Base-by-base conservation (phyloP, 2,888 invertebrate genomes). In the Lithosia quadra region DNA sequence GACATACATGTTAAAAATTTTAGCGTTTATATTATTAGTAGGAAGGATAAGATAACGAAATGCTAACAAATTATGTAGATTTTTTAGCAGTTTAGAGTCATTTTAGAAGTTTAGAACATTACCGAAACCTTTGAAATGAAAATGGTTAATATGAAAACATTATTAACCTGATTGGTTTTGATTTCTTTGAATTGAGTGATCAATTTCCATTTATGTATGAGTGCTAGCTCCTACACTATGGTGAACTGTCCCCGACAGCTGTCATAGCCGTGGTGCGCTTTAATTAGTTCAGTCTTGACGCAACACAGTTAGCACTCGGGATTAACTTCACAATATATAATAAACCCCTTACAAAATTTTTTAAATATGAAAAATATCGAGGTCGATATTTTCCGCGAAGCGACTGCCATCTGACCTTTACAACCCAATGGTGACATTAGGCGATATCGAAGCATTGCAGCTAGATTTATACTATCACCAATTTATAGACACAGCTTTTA, bases 181-280 rank as follows among this genome's bases (percentile, higher is more conserved):
- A 18, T 18, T 43, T n/a, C 3, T 49, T 49, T 18, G 18, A 18
- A 7, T 43, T n/a, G n/a, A 49, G n/a, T 15, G 56, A 28, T 28
- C 24, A 56, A 56, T 15, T 49, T n/a, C 49, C 49, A n/a, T n/a
- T n/a, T 49, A 43, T n/a, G 18, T 7, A 49, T 24, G n/a, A 39
- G 39, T 39, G 9, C 53, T 10, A 63, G 15, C 71, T 74, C 73
- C 61, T 59, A 64, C 10, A n/a, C 72, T 73, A 74, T 63, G 24
- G 21, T 22, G 63, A 67, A 64, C 69, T 83, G 81, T 69, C 70
- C 68, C 65, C 72, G 82, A 82, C 86, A 85, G 84, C 84, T 84
- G 86, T 84, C 86, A 83, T 77, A 77, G 77, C 76, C 75, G 74
- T 67, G 65, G 76, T 82, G 82, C 83, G 77, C 81, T 86, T 87